Evolutionary conservation across 1,140 invertebrate genomes (phyloP).

Genomic region (Pristionchus pacificus): DNA sequence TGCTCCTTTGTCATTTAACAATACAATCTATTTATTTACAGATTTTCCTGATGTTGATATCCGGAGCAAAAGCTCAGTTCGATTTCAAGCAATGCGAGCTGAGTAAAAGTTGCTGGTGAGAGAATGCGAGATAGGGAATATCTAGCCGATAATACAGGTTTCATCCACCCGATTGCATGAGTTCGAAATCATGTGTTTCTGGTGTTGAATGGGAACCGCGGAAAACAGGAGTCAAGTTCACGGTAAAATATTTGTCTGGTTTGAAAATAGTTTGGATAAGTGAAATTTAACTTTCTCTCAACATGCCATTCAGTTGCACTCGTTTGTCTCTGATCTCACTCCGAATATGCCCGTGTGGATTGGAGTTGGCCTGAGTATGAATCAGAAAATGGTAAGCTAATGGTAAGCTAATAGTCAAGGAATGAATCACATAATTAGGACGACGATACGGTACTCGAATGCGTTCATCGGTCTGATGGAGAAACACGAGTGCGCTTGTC

Average conservation of each 20-base stretch:
- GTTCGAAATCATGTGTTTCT: constrained; percentile 12
- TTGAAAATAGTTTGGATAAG: neutral
- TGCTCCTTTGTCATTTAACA: neutral
- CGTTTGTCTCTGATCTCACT: constrained; percentile 18
- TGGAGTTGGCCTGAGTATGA: constrained; percentile 26
- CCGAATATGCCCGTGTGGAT: constrained; percentile 22
- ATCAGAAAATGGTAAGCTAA: constrained; percentile 28
- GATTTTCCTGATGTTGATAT: no score
- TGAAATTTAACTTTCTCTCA: neutral
- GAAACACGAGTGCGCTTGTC: constrained; percentile 21
- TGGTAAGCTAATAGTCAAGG: neutral
- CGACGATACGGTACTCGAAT: constrained; percentile 30
- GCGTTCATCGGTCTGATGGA: constrained; percentile 12
- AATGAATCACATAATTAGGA: constrained; percentile 14
- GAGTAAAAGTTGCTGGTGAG: no score
- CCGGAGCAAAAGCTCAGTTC: neutral
- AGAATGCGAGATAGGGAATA: no score
- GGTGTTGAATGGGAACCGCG: constrained; percentile 24
- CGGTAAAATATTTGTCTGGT: neutral
- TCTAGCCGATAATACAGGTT: constrained; percentile 22
- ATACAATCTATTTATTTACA: neutral
- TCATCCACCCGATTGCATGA: constrained; percentile 18
- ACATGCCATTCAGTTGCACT: constrained; percentile 13
- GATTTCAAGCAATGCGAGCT: neutral
- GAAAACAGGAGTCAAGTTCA: constrained; percentile 14